Evolutionary conservation across 2,113 vertebrate species (phyloP), one percentile per base, ranked within the genome.

Genomic region (Chloebia gouldiae): DNA sequence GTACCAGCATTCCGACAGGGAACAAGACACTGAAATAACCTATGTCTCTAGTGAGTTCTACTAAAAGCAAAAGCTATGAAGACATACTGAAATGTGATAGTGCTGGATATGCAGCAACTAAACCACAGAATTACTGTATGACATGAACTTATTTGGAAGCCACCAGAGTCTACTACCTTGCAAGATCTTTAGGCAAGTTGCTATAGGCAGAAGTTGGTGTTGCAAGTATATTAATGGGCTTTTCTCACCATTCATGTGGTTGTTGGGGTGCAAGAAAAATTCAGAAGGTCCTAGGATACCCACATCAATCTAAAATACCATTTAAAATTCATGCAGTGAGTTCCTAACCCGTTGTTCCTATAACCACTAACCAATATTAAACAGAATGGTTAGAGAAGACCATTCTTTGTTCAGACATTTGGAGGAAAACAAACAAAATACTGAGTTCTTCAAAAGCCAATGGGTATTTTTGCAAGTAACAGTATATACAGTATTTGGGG

Each of bases 41-140:
- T 45, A 6, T 2, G n/a, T 76, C 84, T 92, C 87, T 61, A 60
- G 53, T 45, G 84, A 69, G 28, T 65, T 92, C 73, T 80, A 53
- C 75, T 85, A 69, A 90, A 93, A 79, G 53, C n/a, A 91, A 68
- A 92, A 91, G 57, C 40, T 88, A 68, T 20, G 42, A 85, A 91
- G 75, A 82, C 73, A 33, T 44, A 30, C 30, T 85, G 92, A 93
- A 92, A 80, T 15, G 24, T 33, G 90, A 80, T 80, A 75, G 51
- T 15, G 20, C 35, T 1, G 2, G 56, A 44, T 23, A 87, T 4
- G 13, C 81, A 90, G 51, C 49, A 79, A 37, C 27, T 64, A 95
- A 90, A 60, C 51, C 39, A 73, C 40, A 79, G 66, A 39, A 35
- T 24, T 47, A 60, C 27, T 69, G 39, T 6, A 10, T 39, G 60